Conservation (phyloP, 2,888 invertebrate genomes). For the Drosophila vallismaia region DNA sequence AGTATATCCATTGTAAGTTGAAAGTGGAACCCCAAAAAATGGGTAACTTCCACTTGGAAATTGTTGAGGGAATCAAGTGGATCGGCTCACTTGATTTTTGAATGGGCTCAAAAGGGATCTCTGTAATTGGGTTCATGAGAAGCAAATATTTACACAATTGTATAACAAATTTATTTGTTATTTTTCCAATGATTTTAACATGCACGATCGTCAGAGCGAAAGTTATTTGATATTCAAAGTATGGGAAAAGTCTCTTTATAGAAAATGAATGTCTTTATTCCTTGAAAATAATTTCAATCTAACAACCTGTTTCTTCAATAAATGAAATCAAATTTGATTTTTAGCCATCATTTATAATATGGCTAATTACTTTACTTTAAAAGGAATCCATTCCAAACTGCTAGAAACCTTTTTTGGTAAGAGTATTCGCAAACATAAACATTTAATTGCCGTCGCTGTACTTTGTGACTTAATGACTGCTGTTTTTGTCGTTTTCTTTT, state of each 20-base stretch:
- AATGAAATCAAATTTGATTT: neutral
- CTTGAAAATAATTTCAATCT: neutral
- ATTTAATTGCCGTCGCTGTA: slow-evolving; percentile 28
- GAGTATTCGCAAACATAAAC: slow-evolving; percentile 14
- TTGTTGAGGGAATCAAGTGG: slow-evolving; percentile 23
- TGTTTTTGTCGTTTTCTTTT: slow-evolving; percentile 11
- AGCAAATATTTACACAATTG: slow-evolving; percentile 40
- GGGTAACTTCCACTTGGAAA: slow-evolving; percentile 32
- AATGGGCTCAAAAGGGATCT: slow-evolving; percentile 18
- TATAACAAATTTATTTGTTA: slow-evolving; percentile 34
- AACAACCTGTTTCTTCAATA: neutral
- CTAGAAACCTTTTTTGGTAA: slow-evolving; percentile 1
- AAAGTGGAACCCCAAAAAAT: slow-evolving; percentile 24
- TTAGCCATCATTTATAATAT: neutral
- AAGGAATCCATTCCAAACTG: neutral
- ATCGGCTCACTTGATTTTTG: slow-evolving; percentile 16
- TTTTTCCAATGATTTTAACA: slow-evolving; percentile 4
- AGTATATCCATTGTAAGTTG: slow-evolving; percentile 18
- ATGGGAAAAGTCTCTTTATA: neutral
- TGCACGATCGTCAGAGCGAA: slow-evolving; percentile 21
- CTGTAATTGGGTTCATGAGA: slow-evolving; percentile 35
- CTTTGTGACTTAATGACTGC: slow-evolving; percentile 29
- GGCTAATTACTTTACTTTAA: neutral
- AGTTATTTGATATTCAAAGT: slow-evolving; percentile 9
- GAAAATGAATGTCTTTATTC: neutral